These are phyloP conservation scores for Chrysopa pallens DNA, from an alignment of 1,140 invertebrate species.

Conservation along the genomic window DNA sequence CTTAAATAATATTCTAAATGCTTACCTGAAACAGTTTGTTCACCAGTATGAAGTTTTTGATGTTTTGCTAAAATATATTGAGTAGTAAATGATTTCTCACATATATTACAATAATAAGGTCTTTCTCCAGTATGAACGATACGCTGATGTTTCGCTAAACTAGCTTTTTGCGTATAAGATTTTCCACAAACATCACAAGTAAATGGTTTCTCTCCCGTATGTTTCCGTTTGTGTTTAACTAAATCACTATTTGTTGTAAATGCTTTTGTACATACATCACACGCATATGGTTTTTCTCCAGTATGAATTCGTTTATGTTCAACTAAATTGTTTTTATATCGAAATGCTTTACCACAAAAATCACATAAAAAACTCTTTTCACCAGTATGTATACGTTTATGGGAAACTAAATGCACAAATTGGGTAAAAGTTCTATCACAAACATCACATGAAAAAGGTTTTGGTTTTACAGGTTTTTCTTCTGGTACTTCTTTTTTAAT, in stretches of 20 bases:
- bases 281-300: conserved; percentile 53
- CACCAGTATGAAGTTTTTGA: conserved; percentile 24
- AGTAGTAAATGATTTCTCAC: conserved; percentile 43
- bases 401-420: conserved; percentile 21
- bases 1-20: too few relatives aligned
- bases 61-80: conserved; percentile 39
- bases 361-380: conserved; percentile 30
- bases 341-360: conserved; percentile 65
- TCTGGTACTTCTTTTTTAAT: too few relatives aligned
- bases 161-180: conserved; percentile 60
- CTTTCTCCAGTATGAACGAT: conserved; percentile 52
- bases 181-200: conserved; percentile 50
- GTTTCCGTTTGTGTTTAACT: conserved; percentile 38
- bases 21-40: not conserved
- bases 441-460: conserved; percentile 21
- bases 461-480: too few relatives aligned
- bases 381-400: conserved; percentile 23
- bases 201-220: conserved; percentile 45
- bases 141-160: conserved; percentile 52
- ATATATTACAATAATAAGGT: conserved; percentile 51
- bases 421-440: conserved; percentile 23
- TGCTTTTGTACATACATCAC: conserved; percentile 42
- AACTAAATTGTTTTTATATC: conserved; percentile 45
- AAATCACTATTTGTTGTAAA: conserved; percentile 44
- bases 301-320: conserved; percentile 52